Percentiles rank a stretch among this genome's conserved stretches.
phyloP scores from a whole-genome alignment of 2,113 vertebrate species.

The Lichenostomus cassidix region DNA sequence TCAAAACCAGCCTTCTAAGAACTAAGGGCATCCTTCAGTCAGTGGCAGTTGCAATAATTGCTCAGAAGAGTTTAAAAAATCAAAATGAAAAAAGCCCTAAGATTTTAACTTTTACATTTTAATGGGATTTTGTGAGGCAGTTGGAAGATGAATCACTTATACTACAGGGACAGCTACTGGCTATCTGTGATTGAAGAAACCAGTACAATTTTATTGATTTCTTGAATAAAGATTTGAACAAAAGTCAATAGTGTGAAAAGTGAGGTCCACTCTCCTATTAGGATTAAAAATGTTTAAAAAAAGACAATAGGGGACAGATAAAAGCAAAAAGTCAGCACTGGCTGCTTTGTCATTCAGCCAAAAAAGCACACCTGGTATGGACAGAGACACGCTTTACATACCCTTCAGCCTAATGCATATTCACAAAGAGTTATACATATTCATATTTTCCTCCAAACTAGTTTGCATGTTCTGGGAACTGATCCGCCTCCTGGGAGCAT shows the following conservation, averaged over 20 bases:
- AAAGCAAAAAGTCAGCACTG: too few species aligned
- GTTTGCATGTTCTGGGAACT: too few species aligned
- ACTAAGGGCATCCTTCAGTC: constrained; percentile 25
- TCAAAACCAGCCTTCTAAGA: constrained; percentile 51
- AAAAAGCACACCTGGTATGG: too few species aligned
- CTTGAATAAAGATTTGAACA: constrained; percentile 50
- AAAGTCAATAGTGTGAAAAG: constrained; percentile 40
- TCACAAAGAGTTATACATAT: too few species aligned
- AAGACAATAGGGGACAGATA: too few species aligned
- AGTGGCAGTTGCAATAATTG: constrained; percentile 53
- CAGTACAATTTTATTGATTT: constrained; percentile 53
- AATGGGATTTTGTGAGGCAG: constrained; percentile 11
- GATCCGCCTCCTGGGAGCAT: too few species aligned
- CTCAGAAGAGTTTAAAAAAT: constrained; percentile 7
- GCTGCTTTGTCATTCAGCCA: too few species aligned
- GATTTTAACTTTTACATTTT: constrained; percentile 47
- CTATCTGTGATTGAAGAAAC: constrained; percentile 32
- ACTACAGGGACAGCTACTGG: neutral
- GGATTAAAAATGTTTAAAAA: too few species aligned
- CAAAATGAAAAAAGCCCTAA: neutral
- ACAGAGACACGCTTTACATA: too few species aligned
- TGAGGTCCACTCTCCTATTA: too few species aligned
- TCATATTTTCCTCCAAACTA: too few species aligned
- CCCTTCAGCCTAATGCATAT: too few species aligned
- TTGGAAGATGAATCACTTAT: constrained; percentile 36